phyloP scores from a whole-genome alignment of 2,797 vertebrate genomes.

The Galago senegalensis region DNA sequence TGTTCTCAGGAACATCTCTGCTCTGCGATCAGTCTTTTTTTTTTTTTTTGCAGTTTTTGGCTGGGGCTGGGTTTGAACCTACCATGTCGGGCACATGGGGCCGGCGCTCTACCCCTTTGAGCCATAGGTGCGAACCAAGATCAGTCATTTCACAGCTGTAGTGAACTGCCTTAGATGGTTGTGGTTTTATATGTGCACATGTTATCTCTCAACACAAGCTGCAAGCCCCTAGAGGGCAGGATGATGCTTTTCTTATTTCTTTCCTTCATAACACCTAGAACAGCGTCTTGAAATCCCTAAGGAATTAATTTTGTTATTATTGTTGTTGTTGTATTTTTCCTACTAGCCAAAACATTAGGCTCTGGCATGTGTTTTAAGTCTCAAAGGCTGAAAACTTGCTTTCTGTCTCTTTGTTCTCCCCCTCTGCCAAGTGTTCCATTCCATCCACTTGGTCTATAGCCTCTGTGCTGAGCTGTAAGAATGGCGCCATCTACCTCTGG shows the following conservation, averaged over 20 bases:
- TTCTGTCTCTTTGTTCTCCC: conserved; percentile 9
- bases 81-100: too few relatives aligned
- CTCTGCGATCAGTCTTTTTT: not conserved
- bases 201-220: conserved; percentile 7
- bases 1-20: not conserved
- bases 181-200: not conserved
- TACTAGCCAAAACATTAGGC: not conserved
- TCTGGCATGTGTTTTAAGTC: not conserved
- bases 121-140: too few relatives aligned
- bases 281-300: conserved; percentile 4
- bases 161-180: not conserved
- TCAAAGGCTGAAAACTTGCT: conserved; percentile 1
- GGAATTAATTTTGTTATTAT: conserved; percentile 41
- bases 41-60: too few relatives aligned
- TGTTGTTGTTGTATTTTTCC: not conserved
- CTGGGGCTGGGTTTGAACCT: too few relatives aligned
- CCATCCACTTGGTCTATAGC: not conserved
- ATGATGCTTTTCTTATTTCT: not conserved
- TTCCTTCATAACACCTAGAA: not conserved
- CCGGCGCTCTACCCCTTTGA: too few relatives aligned
- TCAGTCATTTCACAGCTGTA: not conserved
- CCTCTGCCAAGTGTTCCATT: conserved; percentile 20
- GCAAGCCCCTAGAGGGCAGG: not conserved
- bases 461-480: not conserved
- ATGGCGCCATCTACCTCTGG: not conserved